phyloP scores from a whole-genome alignment of 2,888 invertebrate species.

The Eupelmus urozonus region DNA sequence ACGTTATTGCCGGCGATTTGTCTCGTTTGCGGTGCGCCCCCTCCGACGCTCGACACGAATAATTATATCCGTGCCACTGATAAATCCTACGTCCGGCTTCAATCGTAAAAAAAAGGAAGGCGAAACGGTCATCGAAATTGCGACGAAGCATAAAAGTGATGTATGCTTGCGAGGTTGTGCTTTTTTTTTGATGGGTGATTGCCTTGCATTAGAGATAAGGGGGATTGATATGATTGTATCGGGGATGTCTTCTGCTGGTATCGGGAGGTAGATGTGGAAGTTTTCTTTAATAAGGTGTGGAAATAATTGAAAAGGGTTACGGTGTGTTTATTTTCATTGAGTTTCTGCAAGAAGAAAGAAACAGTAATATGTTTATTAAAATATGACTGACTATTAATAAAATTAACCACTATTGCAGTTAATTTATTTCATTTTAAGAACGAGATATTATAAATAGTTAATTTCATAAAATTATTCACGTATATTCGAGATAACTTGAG shows the following conservation, averaged over 20 bases:
- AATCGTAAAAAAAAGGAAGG: slow-evolving; percentile 48
- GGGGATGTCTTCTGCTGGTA: neutral
- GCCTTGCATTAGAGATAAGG: neutral
- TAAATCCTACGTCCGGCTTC: slow-evolving; percentile 61
- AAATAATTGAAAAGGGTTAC: neutral
- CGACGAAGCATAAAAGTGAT: slow-evolving; percentile 33
- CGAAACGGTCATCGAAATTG: neutral
- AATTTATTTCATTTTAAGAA: too few relatives aligned
- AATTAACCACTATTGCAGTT: too few relatives aligned
- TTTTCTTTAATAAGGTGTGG: neutral
- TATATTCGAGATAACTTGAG: too few relatives aligned
- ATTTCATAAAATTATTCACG: too few relatives aligned
- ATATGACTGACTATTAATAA: too few relatives aligned
- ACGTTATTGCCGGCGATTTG: slow-evolving; percentile 69
- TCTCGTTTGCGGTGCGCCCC: slow-evolving; percentile 59
- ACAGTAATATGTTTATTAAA: too few relatives aligned
- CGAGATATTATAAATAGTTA: too few relatives aligned
- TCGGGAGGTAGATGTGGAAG: neutral
- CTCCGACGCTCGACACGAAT: slow-evolving; percentile 50
- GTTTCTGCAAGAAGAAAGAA: too few relatives aligned
- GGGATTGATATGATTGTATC: slow-evolving; percentile 15
- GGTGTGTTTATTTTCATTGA: too few relatives aligned
- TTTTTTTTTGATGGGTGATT: slow-evolving; percentile 12
- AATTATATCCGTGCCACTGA: slow-evolving; percentile 60
- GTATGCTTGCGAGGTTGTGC: neutral